Conservation (phyloP, 2,113 vertebrate genomes). For the Theropithecus gelada region DNA sequence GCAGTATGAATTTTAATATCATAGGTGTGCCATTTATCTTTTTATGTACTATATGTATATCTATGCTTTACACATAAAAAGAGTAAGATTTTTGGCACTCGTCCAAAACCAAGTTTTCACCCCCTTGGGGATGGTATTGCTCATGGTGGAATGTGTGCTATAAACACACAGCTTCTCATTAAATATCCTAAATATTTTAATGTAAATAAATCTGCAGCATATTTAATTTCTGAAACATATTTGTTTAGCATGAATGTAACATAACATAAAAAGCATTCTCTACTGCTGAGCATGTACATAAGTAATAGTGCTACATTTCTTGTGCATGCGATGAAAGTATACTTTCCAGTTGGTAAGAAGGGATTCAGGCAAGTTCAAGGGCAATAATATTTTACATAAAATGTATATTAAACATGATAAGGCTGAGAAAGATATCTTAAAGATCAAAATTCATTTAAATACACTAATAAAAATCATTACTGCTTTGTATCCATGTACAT, state of each 20-base stretch:
- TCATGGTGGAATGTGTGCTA: neutral
- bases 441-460: neutral
- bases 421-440: neutral
- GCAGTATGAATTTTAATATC: neutral
- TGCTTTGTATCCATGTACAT: neutral
- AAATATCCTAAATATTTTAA: neutral
- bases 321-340: neutral
- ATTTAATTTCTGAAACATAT: neutral
- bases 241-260: neutral
- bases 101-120: neutral
- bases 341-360: neutral
- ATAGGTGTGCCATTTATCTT: neutral
- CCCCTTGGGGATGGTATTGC: too few relatives aligned
- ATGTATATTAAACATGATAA: neutral
- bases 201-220: neutral
- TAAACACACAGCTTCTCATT: neutral
- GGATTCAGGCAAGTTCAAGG: too few relatives aligned
- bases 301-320: neutral
- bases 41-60: neutral
- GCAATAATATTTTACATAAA: neutral
- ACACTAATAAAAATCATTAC: neutral
- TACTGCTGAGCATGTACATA: neutral
- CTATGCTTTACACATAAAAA: neutral
- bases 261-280: neutral
- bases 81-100: neutral